Evolutionary conservation across 1,140 invertebrate species (phyloP), one percentile per base, ranked within the genome.

Genomic region (Reticulitermes speratus): DNA sequence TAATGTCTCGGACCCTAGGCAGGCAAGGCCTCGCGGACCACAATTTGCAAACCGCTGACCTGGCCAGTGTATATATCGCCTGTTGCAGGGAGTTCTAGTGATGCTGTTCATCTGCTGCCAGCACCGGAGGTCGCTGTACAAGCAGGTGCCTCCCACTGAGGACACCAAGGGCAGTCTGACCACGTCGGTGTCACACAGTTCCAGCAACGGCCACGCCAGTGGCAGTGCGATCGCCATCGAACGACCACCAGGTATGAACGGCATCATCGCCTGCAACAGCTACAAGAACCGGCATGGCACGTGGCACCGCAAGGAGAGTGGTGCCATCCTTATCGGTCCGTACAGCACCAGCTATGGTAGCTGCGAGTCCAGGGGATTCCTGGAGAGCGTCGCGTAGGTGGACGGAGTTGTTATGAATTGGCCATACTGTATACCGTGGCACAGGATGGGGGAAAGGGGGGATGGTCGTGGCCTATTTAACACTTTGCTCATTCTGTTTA

Each of bases 241-340:
- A 87, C 91, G 94, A 32, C 94, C 94, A 8, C 93, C 93, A 21
- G 94, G 93, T 44, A 94, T 95, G 94, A 94, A 95, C 90, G 95
- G 94, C 86, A 90, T 96, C 85, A 95, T 96, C 84, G 94, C 94
- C 1, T 95, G 94, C 91, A 95, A 94, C 90, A 96, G 95, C 90
- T 96, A 95, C 90, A 95, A 95, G 89, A 95, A 95, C 89, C 92
- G 94, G 65, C 92, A 94, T 3, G 94, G 94, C 88, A 93, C 93
- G 0, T 95, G 94, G 93, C 92, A 92, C 32, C 88, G 88, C 44
- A 89, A 89, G 84, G 91, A 92, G n/a, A 88, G 89, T 3, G 87
- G 87, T 48, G 44, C 87, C 32, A 89, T 89, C 55, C 84, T 91
- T 44, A 88, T 88, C 25, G 91, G 30, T 90, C 91, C 91, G 2